phyloP scores from a whole-genome alignment of 1,140 invertebrate species.

The Ceratitis capitata region DNA sequence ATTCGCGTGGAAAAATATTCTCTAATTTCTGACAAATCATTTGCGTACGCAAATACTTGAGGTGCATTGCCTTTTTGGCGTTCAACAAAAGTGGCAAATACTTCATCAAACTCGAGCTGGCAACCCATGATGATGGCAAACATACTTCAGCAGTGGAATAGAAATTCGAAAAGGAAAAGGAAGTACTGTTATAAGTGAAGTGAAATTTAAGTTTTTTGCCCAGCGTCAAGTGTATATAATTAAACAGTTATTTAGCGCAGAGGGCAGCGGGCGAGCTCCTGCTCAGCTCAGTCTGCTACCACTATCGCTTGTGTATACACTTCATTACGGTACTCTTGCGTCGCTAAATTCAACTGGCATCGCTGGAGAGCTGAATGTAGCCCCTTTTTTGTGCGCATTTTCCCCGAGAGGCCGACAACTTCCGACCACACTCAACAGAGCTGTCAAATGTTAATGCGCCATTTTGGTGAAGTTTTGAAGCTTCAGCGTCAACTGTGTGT shows the following conservation, averaged over 20 bases:
- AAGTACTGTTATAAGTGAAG: too few relatives aligned
- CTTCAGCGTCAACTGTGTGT: background rate
- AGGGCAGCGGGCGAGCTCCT: too few relatives aligned
- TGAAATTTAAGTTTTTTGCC: too few relatives aligned
- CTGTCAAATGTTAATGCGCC: background rate
- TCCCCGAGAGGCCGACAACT: background rate
- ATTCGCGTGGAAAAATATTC: background rate
- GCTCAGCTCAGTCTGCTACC: background rate
- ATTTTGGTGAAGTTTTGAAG: background rate
- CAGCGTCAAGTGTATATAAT: too few relatives aligned
- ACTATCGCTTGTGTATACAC: background rate
- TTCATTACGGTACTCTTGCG: background rate
- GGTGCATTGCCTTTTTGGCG: background rate
- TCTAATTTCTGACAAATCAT: slow-evolving; percentile 13
- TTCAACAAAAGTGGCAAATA: background rate
- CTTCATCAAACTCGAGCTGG: too few relatives aligned
- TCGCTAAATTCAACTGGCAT: background rate
- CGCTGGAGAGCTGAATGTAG: background rate
- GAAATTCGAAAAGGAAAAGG: background rate
- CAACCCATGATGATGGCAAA: too few relatives aligned
- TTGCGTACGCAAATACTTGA: slow-evolving; percentile 8
- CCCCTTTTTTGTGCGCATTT: background rate
- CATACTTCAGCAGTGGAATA: background rate
- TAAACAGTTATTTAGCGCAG: too few relatives aligned
- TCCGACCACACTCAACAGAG: background rate